A percentile compares a stretch with the other conserved stretches of the same genome.
Evolutionary conservation across 2,888 invertebrate species (phyloP).

Genomic region (Aporophyla lueneburgensis): DNA sequence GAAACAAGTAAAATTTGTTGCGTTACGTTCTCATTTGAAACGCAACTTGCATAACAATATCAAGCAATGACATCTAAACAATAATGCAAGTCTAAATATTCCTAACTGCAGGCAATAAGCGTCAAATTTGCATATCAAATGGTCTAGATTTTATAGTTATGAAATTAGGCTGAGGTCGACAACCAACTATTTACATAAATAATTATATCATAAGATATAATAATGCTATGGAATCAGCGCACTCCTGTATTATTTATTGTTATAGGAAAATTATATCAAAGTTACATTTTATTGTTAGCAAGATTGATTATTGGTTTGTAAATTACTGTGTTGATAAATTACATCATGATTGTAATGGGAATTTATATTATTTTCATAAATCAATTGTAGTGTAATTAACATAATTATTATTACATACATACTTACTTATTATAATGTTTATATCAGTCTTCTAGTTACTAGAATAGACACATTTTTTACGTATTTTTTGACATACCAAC

Average conservation of each 20-base stretch:
- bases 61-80: conserved; percentile 45
- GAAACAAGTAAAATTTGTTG: conserved; percentile 26
- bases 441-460: not conserved
- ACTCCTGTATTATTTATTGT: conserved; percentile 47
- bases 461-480: not conserved
- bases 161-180: conserved; percentile 69
- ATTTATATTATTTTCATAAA: conserved; percentile 54
- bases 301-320: conserved; percentile 47
- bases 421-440: conserved; percentile 17
- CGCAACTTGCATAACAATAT: conserved; percentile 42
- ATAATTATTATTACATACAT: conserved; percentile 19
- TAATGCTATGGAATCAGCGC: conserved; percentile 57
- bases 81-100: conserved; percentile 43
- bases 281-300: conserved; percentile 38
- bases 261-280: conserved; percentile 36
- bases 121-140: conserved; percentile 60
- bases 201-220: conserved; percentile 48
- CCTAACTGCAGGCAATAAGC: conserved; percentile 36
- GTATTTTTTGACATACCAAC: not conserved
- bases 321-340: conserved; percentile 48
- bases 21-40: conserved; percentile 32
- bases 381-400: conserved; percentile 36
- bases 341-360: conserved; percentile 32
- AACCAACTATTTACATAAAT: conserved; percentile 56
- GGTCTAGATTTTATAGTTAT: conserved; percentile 56